phyloP scores from a whole-genome alignment of 2,888 invertebrate genomes.

The Cantharis nigra region DNA sequence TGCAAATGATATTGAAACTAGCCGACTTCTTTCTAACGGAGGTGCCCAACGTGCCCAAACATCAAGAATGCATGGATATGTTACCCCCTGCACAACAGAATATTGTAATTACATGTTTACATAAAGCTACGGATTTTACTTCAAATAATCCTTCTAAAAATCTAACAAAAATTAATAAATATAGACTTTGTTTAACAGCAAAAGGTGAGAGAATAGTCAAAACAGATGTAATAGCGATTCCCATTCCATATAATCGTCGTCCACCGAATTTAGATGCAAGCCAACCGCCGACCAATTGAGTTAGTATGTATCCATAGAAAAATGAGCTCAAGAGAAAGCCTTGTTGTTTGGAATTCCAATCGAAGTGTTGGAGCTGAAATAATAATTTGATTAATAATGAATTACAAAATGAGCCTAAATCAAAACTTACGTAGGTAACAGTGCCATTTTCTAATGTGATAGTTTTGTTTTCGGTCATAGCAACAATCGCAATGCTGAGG shows the following conservation, averaged over 20 bases:
- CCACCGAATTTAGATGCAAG: slow-evolving; percentile 84
- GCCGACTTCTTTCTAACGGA: slow-evolving; percentile 73
- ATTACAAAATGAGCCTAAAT: slow-evolving; percentile 19
- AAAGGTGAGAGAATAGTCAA: no score
- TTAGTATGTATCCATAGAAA: slow-evolving; percentile 87
- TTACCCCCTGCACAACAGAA: slow-evolving; percentile 64
- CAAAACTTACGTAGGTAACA: no score
- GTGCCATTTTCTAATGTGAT: no score
- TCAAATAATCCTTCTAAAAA: slow-evolving; percentile 48
- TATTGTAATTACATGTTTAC: not conserved
- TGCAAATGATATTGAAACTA: slow-evolving; percentile 83
- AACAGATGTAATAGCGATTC: slow-evolving; percentile 80
- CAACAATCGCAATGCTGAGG: no score
- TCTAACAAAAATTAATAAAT: no score
- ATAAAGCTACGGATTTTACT: slow-evolving; percentile 30
- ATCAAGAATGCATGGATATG: slow-evolving; percentile 80
- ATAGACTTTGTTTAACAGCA: no score
- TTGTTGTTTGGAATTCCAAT: slow-evolving; percentile 78
- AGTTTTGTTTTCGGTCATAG: no score
- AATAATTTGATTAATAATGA: not conserved
- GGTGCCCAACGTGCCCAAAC: slow-evolving; percentile 87
- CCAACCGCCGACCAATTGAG: slow-evolving; percentile 84
- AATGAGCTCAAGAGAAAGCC: slow-evolving; percentile 84
- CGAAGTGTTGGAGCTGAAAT: slow-evolving; percentile 70
- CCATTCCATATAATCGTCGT: slow-evolving; percentile 78